Conservation (phyloP, 2,888 invertebrate species). For the Dioctria linearis region DNA sequence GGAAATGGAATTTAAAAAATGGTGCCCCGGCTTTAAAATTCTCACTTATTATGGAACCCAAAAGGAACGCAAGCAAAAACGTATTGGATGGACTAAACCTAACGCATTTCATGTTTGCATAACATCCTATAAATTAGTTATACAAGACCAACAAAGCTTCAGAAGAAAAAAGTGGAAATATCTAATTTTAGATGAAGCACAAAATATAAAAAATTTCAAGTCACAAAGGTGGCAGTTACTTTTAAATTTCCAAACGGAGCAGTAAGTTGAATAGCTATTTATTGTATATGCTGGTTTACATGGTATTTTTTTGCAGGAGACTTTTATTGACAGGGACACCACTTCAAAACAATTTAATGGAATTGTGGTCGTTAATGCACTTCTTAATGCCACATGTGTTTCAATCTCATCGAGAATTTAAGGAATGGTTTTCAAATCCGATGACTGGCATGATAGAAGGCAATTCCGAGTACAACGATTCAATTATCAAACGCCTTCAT, state of each 20-base stretch:
- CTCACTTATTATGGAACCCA: conserved; percentile 98
- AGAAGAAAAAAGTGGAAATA: conserved; percentile 98
- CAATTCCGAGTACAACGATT: conserved; percentile 91
- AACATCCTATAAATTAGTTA: conserved; percentile 97
- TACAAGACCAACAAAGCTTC: conserved; percentile 98
- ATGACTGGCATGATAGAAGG: conserved; percentile 97
- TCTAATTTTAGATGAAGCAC: conserved; percentile 97
- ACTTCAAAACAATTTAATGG: conserved; percentile 95
- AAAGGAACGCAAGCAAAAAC: conserved; percentile 93
- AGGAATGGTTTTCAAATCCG: conserved; percentile 99
- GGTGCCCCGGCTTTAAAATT: conserved; percentile 99
- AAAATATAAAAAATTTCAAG: conserved; percentile 99
- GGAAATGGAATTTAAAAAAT: conserved; percentile 99
- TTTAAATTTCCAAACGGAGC: conserved; percentile 93
- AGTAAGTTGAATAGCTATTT: conserved; percentile 73
- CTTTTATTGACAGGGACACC: conserved; percentile 95
- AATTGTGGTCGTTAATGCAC: conserved; percentile 98
- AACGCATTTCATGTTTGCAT: conserved; percentile 99
- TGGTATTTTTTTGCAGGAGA: conserved; percentile 74
- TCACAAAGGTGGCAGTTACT: conserved; percentile 98
- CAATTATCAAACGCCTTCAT: conserved; percentile 88
- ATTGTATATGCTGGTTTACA: conserved; percentile 7
- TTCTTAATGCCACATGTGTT: conserved; percentile 98
- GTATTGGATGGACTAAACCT: conserved; percentile 97
- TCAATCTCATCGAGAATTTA: conserved; percentile 95